Conservation (phyloP, 2,113 vertebrate species). For the Sorex fumeus region DNA sequence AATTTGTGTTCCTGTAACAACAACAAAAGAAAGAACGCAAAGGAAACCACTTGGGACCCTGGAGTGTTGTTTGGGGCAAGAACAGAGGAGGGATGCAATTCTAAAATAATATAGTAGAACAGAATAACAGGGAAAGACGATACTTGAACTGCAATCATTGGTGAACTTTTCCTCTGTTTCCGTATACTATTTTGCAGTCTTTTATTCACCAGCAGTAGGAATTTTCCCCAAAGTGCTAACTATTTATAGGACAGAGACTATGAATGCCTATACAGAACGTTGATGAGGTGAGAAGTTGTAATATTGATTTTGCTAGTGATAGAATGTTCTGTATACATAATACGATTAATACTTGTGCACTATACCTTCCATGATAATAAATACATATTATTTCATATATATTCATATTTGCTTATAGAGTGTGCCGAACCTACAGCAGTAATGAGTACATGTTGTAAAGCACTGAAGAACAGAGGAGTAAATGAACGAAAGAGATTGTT, state of each 20-base stretch:
- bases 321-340: background rate
- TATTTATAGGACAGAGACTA: conserved; percentile 11
- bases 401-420: background rate
- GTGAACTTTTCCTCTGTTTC: background rate
- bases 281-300: background rate
- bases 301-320: conserved; percentile 13
- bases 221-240: conserved; percentile 25
- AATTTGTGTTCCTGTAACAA: background rate
- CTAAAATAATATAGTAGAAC: conserved; percentile 31
- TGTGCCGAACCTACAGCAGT: background rate
- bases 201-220: background rate
- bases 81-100: background rate
- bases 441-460: background rate
- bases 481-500: background rate
- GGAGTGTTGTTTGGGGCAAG: background rate
- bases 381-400: background rate
- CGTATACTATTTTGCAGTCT: background rate
- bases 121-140: background rate
- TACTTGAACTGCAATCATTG: conserved; percentile 26
- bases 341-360: background rate
- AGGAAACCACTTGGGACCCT: background rate
- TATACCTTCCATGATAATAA: background rate
- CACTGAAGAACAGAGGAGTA: background rate
- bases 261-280: background rate
- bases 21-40: conserved; percentile 53